Evolutionary conservation across 2,797 vertebrate species (phyloP).

Genomic region (Ctenopoma multispine): DNA sequence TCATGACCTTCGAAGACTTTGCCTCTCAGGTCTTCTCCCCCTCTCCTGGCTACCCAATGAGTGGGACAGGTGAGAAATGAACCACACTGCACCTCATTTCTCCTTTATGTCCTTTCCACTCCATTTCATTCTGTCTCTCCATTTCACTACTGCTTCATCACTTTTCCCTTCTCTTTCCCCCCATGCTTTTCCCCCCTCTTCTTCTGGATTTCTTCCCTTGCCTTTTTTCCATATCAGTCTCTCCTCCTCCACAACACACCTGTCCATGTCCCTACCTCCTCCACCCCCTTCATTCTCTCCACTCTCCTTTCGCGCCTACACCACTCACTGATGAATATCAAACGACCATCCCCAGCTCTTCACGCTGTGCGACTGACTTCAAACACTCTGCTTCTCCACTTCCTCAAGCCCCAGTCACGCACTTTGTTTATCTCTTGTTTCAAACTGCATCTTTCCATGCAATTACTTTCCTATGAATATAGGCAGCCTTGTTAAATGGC

Average conservation of each 20-base stretch:
- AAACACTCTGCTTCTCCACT: constrained; percentile 68
- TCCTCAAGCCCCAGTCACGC: constrained; percentile 71
- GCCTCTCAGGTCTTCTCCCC: constrained; percentile 97
- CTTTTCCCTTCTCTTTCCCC: constrained; percentile 41
- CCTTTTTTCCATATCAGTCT: constrained; percentile 30
- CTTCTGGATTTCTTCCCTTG: constrained; percentile 29
- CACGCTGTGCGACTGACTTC: constrained; percentile 65
- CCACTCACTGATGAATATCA: constrained; percentile 87
- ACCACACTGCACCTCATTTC: constrained; percentile 76
- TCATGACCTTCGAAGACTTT: constrained; percentile 98
- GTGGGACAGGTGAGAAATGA: constrained; percentile 92
- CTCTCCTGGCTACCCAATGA: constrained; percentile 89
- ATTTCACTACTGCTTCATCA: constrained; percentile 28
- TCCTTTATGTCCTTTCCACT: constrained; percentile 75
- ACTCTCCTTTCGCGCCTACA: constrained; percentile 67
- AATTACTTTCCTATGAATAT: constrained; percentile 73
- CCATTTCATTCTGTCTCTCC: constrained; percentile 13
- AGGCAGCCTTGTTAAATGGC: constrained; percentile 66
- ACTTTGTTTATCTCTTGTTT: constrained; percentile 77
- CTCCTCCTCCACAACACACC: constrained; percentile 59
- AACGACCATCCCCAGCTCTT: constrained; percentile 84
- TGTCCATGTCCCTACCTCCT: constrained; percentile 42
- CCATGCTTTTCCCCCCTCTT: constrained; percentile 1
- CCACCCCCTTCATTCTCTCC: constrained; percentile 37
- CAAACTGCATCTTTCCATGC: constrained; percentile 62